These are phyloP conservation scores for Amitus sp. DNA, from an alignment of 2,888 invertebrate species.

Conservation along the genomic window DNA sequence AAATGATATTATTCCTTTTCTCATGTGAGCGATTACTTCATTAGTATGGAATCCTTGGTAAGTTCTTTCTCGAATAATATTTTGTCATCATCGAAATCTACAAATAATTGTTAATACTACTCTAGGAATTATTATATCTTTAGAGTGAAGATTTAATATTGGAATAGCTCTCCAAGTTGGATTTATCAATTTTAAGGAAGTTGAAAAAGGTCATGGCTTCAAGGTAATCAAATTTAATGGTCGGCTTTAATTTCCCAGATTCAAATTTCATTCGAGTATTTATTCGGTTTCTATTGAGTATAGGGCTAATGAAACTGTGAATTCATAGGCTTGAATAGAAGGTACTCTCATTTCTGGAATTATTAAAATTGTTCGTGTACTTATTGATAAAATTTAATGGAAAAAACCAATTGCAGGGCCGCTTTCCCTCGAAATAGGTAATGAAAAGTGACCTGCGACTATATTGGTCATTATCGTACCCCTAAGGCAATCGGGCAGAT, in stretches of 20 bases:
- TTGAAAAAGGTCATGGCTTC: slow-evolving; percentile 73
- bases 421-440: slow-evolving; percentile 71
- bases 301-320: slow-evolving; percentile 73
- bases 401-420: slow-evolving; percentile 60
- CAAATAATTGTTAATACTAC: slow-evolving; percentile 67
- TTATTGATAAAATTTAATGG: slow-evolving; percentile 57
- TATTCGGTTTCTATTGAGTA: slow-evolving; percentile 73
- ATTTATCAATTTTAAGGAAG: slow-evolving; percentile 71
- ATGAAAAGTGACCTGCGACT: slow-evolving; percentile 77
- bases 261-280: no score
- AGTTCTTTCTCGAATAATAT: slow-evolving; percentile 75
- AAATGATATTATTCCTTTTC: slow-evolving; percentile 74
- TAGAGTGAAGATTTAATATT: slow-evolving; percentile 68
- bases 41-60: slow-evolving; percentile 74
- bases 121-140: slow-evolving; percentile 68
- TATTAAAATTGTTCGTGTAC: slow-evolving; percentile 68
- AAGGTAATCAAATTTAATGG: slow-evolving; percentile 73
- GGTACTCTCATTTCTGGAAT: slow-evolving; percentile 72
- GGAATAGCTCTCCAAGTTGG: slow-evolving; percentile 70
- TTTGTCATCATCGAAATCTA: slow-evolving; percentile 77
- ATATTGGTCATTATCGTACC: slow-evolving; percentile 81
- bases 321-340: slow-evolving; percentile 75
- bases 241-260: slow-evolving; percentile 48
- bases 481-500: slow-evolving; percentile 78
- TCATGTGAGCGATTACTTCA: slow-evolving; percentile 70